A percentile compares a stretch with the other conserved stretches of the same genome.
phyloP scores from a whole-genome alignment of 2,888 invertebrate species.

The Chymomyza amoena region DNA sequence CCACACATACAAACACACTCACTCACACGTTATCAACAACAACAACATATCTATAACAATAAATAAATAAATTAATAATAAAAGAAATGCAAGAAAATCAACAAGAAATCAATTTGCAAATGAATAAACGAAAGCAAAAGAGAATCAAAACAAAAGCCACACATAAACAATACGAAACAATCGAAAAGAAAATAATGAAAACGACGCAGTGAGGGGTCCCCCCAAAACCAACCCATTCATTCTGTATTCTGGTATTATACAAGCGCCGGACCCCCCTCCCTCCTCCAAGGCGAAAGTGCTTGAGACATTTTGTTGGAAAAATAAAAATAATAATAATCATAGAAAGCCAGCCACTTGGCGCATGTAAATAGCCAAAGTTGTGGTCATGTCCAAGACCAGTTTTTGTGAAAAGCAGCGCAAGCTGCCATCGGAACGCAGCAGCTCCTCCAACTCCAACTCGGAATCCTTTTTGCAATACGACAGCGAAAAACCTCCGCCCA shows the following conservation, averaged over 20 bases:
- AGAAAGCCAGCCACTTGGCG: background rate
- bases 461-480: slow-evolving; percentile 78
- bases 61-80: slow-evolving; percentile 4
- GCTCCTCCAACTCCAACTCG: slow-evolving; percentile 18
- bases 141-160: slow-evolving; percentile 19
- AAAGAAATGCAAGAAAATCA: slow-evolving; percentile 14
- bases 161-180: slow-evolving; percentile 25
- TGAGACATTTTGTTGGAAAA: background rate
- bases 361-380: background rate
- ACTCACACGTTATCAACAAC: too few species aligned
- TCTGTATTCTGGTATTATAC: slow-evolving; percentile 1
- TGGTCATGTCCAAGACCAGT: slow-evolving; percentile 70
- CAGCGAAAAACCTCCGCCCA: slow-evolving; percentile 76
- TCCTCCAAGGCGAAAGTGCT: slow-evolving; percentile 53
- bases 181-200: slow-evolving; percentile 9
- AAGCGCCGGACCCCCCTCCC: slow-evolving; percentile 13
- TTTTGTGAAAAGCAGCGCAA: slow-evolving; percentile 44
- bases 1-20: slow-evolving; percentile 12
- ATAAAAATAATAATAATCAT: background rate
- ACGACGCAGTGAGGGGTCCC: slow-evolving; percentile 5
- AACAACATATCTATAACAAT: slow-evolving; percentile 21
- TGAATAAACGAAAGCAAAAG: slow-evolving; percentile 47
- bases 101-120: slow-evolving; percentile 60
- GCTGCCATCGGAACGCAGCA: slow-evolving; percentile 18
- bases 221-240: background rate